Evolutionary conservation across 2,888 invertebrate species (phyloP), one percentile per base, ranked within the genome.

Genomic region (Pyrgus malvae): DNA sequence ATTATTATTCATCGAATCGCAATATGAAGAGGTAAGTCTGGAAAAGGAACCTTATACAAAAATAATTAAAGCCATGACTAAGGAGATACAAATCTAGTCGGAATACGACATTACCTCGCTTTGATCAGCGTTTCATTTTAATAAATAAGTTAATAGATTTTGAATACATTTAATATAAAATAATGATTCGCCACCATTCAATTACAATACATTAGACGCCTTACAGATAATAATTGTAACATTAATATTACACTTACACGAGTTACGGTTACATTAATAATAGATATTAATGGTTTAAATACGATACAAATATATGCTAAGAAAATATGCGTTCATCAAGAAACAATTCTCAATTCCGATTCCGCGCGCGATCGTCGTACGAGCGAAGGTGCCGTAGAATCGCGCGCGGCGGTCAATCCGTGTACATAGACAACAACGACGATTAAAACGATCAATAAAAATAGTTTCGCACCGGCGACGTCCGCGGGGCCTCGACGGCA

Each of bases 311-410:
- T 81, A 85, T 76, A 80, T 70, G 70, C 79, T 83, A 83, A 74
- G 76, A 87, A 87, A 88, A 87, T 86, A 87, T 81, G 76, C 71
- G 69, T 72, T 72, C 70, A 62, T 66, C 68, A 67, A 72, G 65
- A 79, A 82, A 79, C 71, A 70, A 78, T 70, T 63, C 68, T 87
- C 87, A 88, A 87, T 89, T 87, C 87, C 87, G 74, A 78, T 76
- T n/a, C n/a, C n/a, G n/a, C n/a, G n/a, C n/a, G n/a, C n/a, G n/a
- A n/a, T n/a, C n/a, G n/a, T n/a, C n/a, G n/a, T n/a, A n/a, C n/a
- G n/a, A n/a, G n/a, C n/a, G n/a, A n/a, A n/a, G n/a, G n/a, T n/a
- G n/a, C n/a, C n/a, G n/a, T n/a, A n/a, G n/a, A n/a, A n/a, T n/a
- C n/a, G n/a, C n/a, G n/a, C n/a, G n/a, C n/a, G n/a, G n/a, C n/a